phyloP scores from a whole-genome alignment of 2,888 invertebrate genomes.

The Fabriciana adippe region DNA sequence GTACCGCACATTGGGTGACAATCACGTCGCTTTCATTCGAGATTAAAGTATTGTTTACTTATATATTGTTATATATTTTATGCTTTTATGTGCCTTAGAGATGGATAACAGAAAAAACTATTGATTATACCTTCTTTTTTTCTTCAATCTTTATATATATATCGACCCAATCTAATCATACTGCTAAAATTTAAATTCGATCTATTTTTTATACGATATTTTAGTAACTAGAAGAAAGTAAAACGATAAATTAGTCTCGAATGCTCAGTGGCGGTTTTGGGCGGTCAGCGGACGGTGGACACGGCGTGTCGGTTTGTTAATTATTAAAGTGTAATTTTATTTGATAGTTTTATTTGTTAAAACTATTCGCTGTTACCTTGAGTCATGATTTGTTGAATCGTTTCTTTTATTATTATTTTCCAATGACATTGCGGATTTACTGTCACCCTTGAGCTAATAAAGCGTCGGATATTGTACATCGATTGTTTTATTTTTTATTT shows the following conservation, averaged over 20 bases:
- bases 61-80: slow-evolving; percentile 1
- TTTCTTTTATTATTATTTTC: slow-evolving; percentile 79
- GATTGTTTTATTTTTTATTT: slow-evolving; percentile 61
- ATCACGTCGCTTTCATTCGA: slow-evolving; percentile 54
- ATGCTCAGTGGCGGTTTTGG: slow-evolving; percentile 39
- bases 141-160: too few species aligned
- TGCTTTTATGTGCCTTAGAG: not conserved
- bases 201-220: not conserved
- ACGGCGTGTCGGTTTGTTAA: slow-evolving; percentile 60
- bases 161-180: too few species aligned
- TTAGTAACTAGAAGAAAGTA: not conserved
- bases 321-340: slow-evolving; percentile 72
- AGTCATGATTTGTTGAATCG: slow-evolving; percentile 81
- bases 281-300: slow-evolving; percentile 41
- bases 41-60: slow-evolving; percentile 29
- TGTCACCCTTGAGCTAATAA: slow-evolving; percentile 81
- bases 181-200: too few species aligned
- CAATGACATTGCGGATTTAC: slow-evolving; percentile 78
- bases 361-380: slow-evolving; percentile 80
- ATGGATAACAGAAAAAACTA: too few species aligned
- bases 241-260: slow-evolving; percentile 41
- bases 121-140: too few species aligned
- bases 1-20: slow-evolving; percentile 62
- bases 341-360: slow-evolving; percentile 75
- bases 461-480: slow-evolving; percentile 76